Evolutionary conservation across 1,140 invertebrate species (phyloP), one percentile per base, ranked within the genome.

Genomic region (Tribolium madens): DNA sequence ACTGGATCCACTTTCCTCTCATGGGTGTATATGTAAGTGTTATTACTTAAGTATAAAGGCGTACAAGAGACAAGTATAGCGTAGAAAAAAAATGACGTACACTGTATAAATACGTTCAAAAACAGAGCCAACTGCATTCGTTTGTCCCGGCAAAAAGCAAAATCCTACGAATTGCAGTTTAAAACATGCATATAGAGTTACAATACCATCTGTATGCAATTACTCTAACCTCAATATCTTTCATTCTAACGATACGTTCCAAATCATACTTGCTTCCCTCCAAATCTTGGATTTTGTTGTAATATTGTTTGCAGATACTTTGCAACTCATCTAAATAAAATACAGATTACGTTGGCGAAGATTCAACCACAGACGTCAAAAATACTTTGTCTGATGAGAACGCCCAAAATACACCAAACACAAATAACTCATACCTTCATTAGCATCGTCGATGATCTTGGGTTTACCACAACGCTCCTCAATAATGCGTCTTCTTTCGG

Each of bases 231-330:
- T 98, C 96, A 88, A 92, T 94, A 89, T 99, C 97, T 94, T 99
- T 98, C 90, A 93, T 94, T 91, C 95, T 95, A 88, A 99, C 97
- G 89, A 96, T 89, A 91, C 96, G 95, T 91, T 99, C 98, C 91
- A 98, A 91, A 92, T 99, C 98, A 90, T 96, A 99, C 90, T 99
- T 98, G 88, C 94, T 91, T 86, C 96, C 94, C 90, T 99, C 97
- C 89, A 99, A 91, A 82, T 89, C 86, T 85, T 86, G 86, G 88
- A 99, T 95, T 90, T 94, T 93, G 85, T 91, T 91, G 89, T 98
- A 92, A 90, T 98, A 95, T 82, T 92, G 91, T 89, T 91, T 92
- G 89, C 94, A 92, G 87, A 96, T 91, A 86, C 91, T 91, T 89
- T 92, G 92, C 87, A 98, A 84, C 87, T 87, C 86, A 86, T 93